These are phyloP conservation scores for Pseudopipra pipra DNA, from an alignment of 2,113 vertebrate species.

Conservation along the genomic window DNA sequence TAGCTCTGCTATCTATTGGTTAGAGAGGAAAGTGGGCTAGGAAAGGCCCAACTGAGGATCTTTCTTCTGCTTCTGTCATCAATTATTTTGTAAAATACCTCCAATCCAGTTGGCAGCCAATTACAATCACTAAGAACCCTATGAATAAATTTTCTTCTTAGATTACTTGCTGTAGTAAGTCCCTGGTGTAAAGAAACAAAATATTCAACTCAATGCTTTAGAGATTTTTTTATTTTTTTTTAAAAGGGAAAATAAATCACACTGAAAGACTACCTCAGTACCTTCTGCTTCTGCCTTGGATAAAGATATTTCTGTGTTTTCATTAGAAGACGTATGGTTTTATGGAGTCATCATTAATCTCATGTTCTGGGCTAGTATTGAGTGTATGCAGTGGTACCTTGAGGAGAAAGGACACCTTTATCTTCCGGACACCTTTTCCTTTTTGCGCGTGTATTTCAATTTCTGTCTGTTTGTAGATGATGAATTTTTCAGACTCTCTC, in stretches of 20 bases:
- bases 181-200: not conserved
- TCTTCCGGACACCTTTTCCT: not conserved
- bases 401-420: not conserved
- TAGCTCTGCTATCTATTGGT: not conserved
- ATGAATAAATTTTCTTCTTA: conserved; percentile 21
- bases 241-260: conserved; percentile 25
- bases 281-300: not conserved
- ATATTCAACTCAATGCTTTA: conserved; percentile 22
- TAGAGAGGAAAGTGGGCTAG: not conserved
- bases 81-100: conserved; percentile 32
- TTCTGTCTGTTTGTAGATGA: not conserved
- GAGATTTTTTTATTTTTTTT: not conserved
- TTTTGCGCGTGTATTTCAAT: not conserved
- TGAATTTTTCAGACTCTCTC: not conserved
- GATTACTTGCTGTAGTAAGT: not conserved
- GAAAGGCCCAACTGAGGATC: not conserved
- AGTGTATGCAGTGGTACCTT: not conserved
- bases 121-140: conserved; percentile 9
- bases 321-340: conserved; percentile 41
- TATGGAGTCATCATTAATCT: conserved; percentile 40
- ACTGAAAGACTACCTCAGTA: not conserved
- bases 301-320: conserved; percentile 28
- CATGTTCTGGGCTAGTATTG: not conserved
- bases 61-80: not conserved
- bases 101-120: conserved; percentile 7